Evolutionary conservation across 2,113 vertebrate species (phyloP).

Genomic region (Suricata suricatta): DNA sequence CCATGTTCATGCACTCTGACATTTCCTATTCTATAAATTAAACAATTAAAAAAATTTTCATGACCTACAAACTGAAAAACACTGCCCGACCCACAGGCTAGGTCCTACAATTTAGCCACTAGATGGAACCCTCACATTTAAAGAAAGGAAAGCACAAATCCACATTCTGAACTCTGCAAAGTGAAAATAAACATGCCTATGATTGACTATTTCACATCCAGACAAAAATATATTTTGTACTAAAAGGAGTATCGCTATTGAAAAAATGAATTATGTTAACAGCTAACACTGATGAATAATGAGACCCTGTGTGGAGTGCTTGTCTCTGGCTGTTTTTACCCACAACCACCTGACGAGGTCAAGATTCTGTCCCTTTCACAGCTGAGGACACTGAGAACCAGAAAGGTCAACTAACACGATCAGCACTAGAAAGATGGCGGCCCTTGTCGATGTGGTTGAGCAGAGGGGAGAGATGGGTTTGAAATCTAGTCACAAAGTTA

Average conservation of each 20-base stretch:
- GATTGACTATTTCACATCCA: neutral
- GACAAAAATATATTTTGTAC: neutral
- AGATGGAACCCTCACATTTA: constrained; percentile 58
- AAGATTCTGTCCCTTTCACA: neutral
- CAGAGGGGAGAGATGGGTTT: neutral
- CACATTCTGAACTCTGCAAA: neutral
- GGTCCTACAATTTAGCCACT: constrained; percentile 33
- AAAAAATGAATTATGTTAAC: neutral
- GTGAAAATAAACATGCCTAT: neutral
- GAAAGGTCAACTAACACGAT: neutral
- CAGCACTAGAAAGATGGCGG: neutral
- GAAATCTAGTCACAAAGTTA: neutral
- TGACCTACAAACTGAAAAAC: neutral
- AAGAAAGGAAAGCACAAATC: neutral
- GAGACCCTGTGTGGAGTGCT: neutral
- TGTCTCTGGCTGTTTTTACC: neutral
- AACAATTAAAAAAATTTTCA: neutral
- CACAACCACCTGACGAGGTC: neutral
- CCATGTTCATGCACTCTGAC: neutral
- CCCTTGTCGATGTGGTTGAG: neutral
- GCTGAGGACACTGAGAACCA: neutral
- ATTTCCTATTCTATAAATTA: neutral
- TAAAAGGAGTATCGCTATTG: neutral
- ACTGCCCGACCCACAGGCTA: neutral
- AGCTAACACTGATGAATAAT: too few species aligned